phyloP scores from a whole-genome alignment of 2,797 vertebrate species.

The Phoeniculus purpureus region DNA sequence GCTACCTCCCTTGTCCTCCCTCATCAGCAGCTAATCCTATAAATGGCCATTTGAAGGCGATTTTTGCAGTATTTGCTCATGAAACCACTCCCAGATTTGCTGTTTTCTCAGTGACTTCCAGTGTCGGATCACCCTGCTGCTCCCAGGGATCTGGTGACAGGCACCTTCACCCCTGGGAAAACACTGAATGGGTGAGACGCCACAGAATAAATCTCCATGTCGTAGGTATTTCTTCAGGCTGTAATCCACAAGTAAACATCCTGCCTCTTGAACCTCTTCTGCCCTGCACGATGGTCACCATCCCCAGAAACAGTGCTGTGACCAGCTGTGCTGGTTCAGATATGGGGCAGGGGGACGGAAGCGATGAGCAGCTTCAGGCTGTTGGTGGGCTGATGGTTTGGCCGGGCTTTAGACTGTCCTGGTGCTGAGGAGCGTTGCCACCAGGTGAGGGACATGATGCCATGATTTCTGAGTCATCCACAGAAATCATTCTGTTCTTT shows the following conservation, averaged over 20 bases:
- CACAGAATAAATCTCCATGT: slow-evolving; percentile 54
- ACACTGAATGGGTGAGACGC: background rate
- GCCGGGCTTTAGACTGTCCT: background rate
- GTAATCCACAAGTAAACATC: slow-evolving; percentile 74
- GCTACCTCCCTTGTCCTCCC: background rate
- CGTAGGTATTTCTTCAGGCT: slow-evolving; percentile 39
- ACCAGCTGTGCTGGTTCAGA: background rate
- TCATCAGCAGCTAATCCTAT: slow-evolving; percentile 3
- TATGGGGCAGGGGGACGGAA: background rate
- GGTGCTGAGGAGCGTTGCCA: background rate
- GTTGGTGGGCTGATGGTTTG: background rate
- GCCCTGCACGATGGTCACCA: background rate
- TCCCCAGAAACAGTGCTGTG: background rate
- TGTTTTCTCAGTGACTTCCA: slow-evolving; percentile 35
- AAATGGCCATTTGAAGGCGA: background rate
- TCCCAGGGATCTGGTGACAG: background rate
- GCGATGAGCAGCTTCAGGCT: background rate
- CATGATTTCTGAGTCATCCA: background rate
- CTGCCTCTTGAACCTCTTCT: slow-evolving; percentile 57
- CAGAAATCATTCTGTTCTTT: background rate
- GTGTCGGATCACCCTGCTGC: background rate
- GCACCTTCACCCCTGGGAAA: slow-evolving; percentile 25
- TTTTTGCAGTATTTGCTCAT: background rate
- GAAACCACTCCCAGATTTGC: background rate
- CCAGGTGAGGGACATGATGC: rapidly evolving